phyloP scores from a whole-genome alignment of 37 sponge, comb jelly and placozoan genomes.

The Bolinopsis microptera region DNA sequence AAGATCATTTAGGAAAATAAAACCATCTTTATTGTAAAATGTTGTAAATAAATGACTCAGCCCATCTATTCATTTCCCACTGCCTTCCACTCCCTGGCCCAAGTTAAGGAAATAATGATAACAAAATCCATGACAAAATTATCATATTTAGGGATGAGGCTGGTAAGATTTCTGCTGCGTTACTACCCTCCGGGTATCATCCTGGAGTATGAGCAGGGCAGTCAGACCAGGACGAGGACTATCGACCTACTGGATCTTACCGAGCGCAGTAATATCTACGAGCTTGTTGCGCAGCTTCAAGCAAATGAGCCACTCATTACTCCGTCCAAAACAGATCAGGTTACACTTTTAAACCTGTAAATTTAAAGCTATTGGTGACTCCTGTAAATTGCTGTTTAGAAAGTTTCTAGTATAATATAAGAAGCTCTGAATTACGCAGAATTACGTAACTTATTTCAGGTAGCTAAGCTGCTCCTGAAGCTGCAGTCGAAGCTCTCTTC shows the following conservation, averaged over 20 bases:
- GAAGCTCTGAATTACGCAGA: no score
- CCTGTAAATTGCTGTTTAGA: no score
- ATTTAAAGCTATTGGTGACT: no score
- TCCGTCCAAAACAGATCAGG: conserved; percentile 75
- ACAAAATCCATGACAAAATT: no score
- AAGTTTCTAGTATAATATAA: no score
- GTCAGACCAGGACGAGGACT: conserved; percentile 71
- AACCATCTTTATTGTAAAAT: no score
- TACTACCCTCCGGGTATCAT: conserved; percentile 97
- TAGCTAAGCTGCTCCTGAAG: conserved; percentile 50
- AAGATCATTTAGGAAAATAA: no score
- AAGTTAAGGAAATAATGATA: no score
- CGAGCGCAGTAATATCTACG: conserved; percentile 72
- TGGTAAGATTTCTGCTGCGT: conserved; percentile 86
- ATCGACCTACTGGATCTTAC: conserved; percentile 87
- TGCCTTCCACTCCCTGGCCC: no score
- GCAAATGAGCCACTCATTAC: conserved; percentile 80
- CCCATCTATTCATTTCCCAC: no score
- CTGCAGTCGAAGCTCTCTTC: conserved; percentile 44
- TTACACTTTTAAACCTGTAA: conserved; percentile 32
- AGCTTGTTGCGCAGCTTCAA: conserved; percentile 75
- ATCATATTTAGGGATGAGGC: conserved; percentile 87
- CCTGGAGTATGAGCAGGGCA: conserved; percentile 91
- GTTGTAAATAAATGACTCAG: no score
- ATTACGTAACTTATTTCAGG: conserved; percentile 34